Evolutionary conservation across 92 coral and sea anemone species (phyloP).

Genomic region (Porites evermanni): DNA sequence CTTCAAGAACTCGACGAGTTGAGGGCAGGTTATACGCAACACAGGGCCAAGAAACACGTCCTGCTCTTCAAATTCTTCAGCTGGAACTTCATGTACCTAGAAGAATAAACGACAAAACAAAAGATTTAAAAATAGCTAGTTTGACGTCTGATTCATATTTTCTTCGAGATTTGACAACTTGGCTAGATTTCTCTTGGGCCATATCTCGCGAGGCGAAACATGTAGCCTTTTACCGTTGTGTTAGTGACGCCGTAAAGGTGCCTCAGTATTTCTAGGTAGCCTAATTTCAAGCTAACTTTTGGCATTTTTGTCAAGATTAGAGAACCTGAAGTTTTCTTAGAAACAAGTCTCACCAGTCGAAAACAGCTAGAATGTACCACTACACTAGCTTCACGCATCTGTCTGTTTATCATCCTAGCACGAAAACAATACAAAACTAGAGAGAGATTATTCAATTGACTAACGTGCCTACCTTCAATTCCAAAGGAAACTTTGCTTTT

Average conservation of each 20-base stretch:
- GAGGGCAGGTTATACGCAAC: not conserved
- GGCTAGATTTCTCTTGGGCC: not conserved
- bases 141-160: too few relatives aligned
- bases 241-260: too few relatives aligned
- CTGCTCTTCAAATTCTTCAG: slow-evolving; percentile 1
- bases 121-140: too few relatives aligned
- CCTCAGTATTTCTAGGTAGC: too few relatives aligned
- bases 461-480: not conserved
- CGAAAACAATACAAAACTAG: too few relatives aligned
- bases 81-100: slow-evolving; percentile 39
- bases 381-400: not conserved
- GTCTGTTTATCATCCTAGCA: too few relatives aligned
- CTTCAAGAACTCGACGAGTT: not conserved
- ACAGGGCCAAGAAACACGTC: slow-evolving; percentile 16
- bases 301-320: too few relatives aligned
- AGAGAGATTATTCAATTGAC: too few relatives aligned
- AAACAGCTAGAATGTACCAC: not conserved
- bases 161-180: too few relatives aligned
- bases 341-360: not conserved
- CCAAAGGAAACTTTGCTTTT: slow-evolving; percentile 4
- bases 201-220: not conserved
- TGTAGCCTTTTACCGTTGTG: not conserved
- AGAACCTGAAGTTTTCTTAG: too few relatives aligned
- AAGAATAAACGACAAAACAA: not conserved
- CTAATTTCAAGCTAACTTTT: too few relatives aligned